Base-by-base conservation (phyloP, 2,888 invertebrate species). In the Timema cristinae region DNA sequence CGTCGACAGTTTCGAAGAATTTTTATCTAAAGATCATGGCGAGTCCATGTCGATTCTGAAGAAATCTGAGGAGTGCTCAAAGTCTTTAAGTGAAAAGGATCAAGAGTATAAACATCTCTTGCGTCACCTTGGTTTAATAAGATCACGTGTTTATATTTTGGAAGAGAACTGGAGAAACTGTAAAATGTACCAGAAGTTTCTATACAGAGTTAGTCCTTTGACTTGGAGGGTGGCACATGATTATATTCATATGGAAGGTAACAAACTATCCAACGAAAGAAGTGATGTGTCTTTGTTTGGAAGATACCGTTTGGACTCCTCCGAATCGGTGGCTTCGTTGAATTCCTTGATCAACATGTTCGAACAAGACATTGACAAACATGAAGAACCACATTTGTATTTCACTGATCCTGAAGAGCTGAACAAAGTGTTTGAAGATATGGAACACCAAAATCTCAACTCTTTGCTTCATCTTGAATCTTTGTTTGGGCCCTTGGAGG, bases 111-210 rank as follows among this genome's bases (percentile, higher is more conserved):
- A 85, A 77, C 78, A 81, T 75, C 78, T 86, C 47, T 84, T 85
- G 0, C 77, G 77, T 70, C 77, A 82, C 76, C 80, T 80, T 70
- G 84, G 84, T 73, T 79, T 79, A 16, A 80, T 81, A 49, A 81
- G 78, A 61, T 83, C 84, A n/a, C 81, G 79, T 69, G 82, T 90
- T 47, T 85, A 89, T 73, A 84, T 85, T 48, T 82, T 89, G 71
- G 89, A 90, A 77, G 89, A 89, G 77, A 84, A 84, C 75, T 90
- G 89, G 84, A 80, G 86, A 68, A 81, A 85, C 66, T 86, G 86
- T 72, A 89, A 88, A 79, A 86, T 87, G 80, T 90, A 89, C 79
- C 90, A 90, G 70, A 85, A 87, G 77, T 90, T 90, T 81, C 81
- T 91, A n/a, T 88, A 87, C 79, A 85, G 87, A 77, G 81, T 90